These are phyloP conservation scores for Idaea straminata DNA, from an alignment of 2,888 invertebrate species.

Conservation along the genomic window DNA sequence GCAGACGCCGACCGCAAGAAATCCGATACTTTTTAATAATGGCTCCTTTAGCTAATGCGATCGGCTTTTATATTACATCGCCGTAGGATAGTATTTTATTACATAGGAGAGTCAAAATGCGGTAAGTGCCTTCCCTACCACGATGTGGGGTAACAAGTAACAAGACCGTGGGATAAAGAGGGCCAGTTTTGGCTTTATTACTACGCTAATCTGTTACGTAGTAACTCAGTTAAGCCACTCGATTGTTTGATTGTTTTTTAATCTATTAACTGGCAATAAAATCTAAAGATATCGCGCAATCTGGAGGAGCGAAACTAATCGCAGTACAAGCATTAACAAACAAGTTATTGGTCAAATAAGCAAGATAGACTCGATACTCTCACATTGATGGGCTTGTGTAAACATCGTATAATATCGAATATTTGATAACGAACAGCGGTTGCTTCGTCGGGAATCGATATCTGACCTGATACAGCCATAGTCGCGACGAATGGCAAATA, in stretches of 20 bases:
- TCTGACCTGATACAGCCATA: slow-evolving; percentile 44
- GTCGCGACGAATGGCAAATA: slow-evolving; percentile 1
- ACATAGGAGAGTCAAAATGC: slow-evolving; percentile 63
- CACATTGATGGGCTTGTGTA: slow-evolving; percentile 68
- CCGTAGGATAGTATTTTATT: slow-evolving; percentile 73
- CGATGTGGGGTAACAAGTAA: slow-evolving; percentile 48
- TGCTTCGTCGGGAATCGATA: slow-evolving; percentile 58
- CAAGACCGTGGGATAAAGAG: slow-evolving; percentile 46
- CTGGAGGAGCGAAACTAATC: slow-evolving; percentile 62
- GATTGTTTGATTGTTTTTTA: slow-evolving; percentile 14
- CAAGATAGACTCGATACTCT: slow-evolving; percentile 65
- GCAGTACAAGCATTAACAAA: slow-evolving; percentile 68
- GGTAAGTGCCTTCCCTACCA: slow-evolving; percentile 51
- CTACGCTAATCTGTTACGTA: slow-evolving; percentile 16
- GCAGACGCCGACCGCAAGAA: slow-evolving; percentile 63
- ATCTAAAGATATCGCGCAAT: slow-evolving; percentile 55
- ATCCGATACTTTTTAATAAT: slow-evolving; percentile 80
- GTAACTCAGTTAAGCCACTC: slow-evolving; percentile 9
- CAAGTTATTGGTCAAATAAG: slow-evolving; percentile 76
- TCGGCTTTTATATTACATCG: slow-evolving; percentile 72
- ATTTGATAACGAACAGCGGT: slow-evolving; percentile 58
- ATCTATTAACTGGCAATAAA: slow-evolving; percentile 48
- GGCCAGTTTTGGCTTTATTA: slow-evolving; percentile 39
- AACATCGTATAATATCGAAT: slow-evolving; percentile 63
- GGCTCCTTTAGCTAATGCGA: slow-evolving; percentile 78